phyloP scores from a whole-genome alignment of 2,797 vertebrate genomes.

The Neopelma chrysocephalum region DNA sequence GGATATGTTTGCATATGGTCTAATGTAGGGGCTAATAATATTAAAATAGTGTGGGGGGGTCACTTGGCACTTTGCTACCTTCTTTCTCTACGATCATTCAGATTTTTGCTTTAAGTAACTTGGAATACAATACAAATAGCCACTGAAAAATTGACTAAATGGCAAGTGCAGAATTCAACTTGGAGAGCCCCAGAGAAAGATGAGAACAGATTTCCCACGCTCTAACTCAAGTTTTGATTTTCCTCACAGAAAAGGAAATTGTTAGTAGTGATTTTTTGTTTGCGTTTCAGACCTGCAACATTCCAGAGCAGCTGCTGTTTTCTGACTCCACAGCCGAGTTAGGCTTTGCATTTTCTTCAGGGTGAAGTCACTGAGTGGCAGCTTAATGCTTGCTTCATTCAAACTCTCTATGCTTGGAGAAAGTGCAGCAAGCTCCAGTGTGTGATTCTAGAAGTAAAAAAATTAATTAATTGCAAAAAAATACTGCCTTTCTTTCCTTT shows the following conservation, averaged over 20 bases:
- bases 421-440: conserved; percentile 78
- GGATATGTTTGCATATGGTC: not conserved
- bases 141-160: not conserved
- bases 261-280: not conserved
- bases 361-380: conserved; percentile 79
- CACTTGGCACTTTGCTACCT: not conserved
- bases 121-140: not conserved
- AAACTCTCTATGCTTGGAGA: conserved; percentile 85
- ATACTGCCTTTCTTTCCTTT: not conserved
- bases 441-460: conserved; percentile 71
- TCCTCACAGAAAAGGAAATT: not conserved
- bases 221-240: not conserved
- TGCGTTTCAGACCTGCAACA: conserved; percentile 81
- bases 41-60: not conserved
- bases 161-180: not conserved
- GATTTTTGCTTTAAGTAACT: not conserved
- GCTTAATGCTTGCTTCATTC: conserved; percentile 84
- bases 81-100: not conserved
- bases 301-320: conserved; percentile 79
- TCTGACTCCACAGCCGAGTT: conserved; percentile 82
- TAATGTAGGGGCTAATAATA: not conserved
- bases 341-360: conserved; percentile 80
- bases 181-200: not conserved
- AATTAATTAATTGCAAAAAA: not conserved
- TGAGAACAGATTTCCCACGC: not conserved